Evolutionary conservation across 2,797 vertebrate species (phyloP), one percentile per base, ranked within the genome.

Genomic region (Mormyrus proboscirostris): DNA sequence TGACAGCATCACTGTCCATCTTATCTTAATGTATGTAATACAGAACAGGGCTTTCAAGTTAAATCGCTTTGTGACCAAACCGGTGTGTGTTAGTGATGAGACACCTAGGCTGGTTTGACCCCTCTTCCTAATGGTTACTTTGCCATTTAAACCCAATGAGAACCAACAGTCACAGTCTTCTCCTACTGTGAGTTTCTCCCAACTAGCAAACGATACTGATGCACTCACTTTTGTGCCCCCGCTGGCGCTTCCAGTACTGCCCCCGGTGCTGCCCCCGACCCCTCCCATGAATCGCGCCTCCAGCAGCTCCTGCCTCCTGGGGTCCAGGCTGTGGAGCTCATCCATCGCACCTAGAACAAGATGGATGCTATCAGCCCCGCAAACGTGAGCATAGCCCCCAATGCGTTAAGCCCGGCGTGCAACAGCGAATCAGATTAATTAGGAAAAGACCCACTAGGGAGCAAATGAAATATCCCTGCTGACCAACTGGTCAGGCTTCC

Each of bases 311-410:
- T 99, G 99, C 92, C 98, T 96, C 96, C 99, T 96, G 94, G 98
- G 98, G 95, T 99, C 99, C 95, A 99, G 95, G 95, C 98, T 99
- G 94, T 99, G 98, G 96, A 99, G 97, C 93, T 99, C 99, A 95
- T 99, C 99, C 99, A 99, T 99, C 92, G 97, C 97, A 97, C 96
- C 97, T 98, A 93, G 89, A 85, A 90, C 88, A 90, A 10, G 88
- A 89, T 0, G 55, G 29, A 55, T 2, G 10, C 22, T 22, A 6
- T 86, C 55, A 47, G 55, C 19, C 2, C n/a, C 19, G 1, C 49
- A 55, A 25, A 29, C 10, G 0, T 0, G 6, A 51, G 47, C 14
- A 55, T 5, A 33, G 41, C 33, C 69, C 29, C 25, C 69, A 16
- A 7, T 29, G 59, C 2, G 8, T 29, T 65, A 57, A n/a, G 22